A percentile compares a stretch with the other conserved stretches of the same genome.
These are phyloP conservation scores for Heterodera carotae DNA, from an alignment of 1,140 invertebrate genomes.

Conservation along the genomic window DNA sequence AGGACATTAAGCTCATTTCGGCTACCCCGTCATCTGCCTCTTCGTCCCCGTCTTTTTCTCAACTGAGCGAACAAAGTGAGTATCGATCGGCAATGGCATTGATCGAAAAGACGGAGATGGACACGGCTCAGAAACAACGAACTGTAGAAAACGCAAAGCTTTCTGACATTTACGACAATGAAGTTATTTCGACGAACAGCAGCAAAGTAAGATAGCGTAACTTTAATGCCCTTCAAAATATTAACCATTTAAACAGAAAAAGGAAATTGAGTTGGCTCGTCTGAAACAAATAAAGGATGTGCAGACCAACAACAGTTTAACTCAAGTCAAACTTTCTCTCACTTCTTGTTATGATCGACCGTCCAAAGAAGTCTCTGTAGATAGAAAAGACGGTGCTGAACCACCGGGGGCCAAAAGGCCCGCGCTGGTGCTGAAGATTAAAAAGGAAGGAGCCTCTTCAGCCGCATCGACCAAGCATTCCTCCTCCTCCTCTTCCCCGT, in stretches of 20 bases:
- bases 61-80: background rate
- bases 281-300: background rate
- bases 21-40: background rate
- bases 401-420: background rate
- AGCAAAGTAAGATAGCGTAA: background rate
- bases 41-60: background rate
- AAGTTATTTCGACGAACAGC: background rate
- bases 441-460: constrained; percentile 21
- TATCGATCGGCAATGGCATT: background rate
- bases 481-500: constrained; percentile 42
- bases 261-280: background rate
- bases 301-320: background rate
- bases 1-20: background rate
- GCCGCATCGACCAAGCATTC: constrained; percentile 15
- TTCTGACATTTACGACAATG: background rate
- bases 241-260: constrained; percentile 2
- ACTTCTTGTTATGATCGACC: background rate
- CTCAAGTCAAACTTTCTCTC: background rate
- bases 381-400: background rate
- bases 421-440: constrained; percentile 22
- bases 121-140: background rate
- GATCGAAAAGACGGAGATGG: background rate
- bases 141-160: background rate
- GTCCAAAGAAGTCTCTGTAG: background rate
- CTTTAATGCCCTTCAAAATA: too few relatives aligned